These are phyloP conservation scores for Ceratina australensis DNA, from an alignment of 1,140 invertebrate genomes.

Conservation along the genomic window DNA sequence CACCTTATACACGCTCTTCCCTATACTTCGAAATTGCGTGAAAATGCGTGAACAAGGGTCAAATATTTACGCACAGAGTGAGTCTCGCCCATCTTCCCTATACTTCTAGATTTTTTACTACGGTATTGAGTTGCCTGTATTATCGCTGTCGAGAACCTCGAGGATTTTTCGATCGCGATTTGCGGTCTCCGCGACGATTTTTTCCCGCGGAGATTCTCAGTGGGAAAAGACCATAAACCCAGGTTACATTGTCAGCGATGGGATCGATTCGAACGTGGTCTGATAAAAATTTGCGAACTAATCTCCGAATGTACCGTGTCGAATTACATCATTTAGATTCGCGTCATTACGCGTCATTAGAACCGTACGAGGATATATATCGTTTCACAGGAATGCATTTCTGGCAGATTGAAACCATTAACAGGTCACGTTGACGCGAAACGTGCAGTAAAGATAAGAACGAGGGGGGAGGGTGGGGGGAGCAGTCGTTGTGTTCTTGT, in stretches of 20 bases:
- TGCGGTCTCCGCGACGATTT: too few relatives aligned
- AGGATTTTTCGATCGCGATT: too few relatives aligned
- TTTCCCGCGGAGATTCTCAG: too few relatives aligned
- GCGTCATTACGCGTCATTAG: not conserved
- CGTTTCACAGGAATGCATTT: constrained; percentile 4
- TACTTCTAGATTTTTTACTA: too few relatives aligned
- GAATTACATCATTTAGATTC: not conserved
- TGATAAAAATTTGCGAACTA: not conserved
- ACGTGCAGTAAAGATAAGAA: constrained; percentile 6
- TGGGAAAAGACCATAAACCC: too few relatives aligned
- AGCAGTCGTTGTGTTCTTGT: constrained; percentile 6
- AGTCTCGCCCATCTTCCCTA: too few relatives aligned
- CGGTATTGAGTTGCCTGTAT: too few relatives aligned
- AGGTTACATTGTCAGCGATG: not conserved
- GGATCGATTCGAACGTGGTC: constrained; percentile 2
- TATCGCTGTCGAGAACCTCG: too few relatives aligned
- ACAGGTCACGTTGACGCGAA: constrained; percentile 32
- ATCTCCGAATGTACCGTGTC: not conserved
- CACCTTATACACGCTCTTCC: too few relatives aligned
- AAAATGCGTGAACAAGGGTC: too few relatives aligned
- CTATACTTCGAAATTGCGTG: too few relatives aligned
- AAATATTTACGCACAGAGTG: too few relatives aligned
- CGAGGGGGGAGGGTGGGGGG: not conserved
- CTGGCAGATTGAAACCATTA: constrained; percentile 22
- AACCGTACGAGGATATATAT: not conserved